These are phyloP conservation scores for Schizopygopsis malacanthus DNA, from an alignment of 2,797 vertebrate species.

Conservation along the genomic window DNA sequence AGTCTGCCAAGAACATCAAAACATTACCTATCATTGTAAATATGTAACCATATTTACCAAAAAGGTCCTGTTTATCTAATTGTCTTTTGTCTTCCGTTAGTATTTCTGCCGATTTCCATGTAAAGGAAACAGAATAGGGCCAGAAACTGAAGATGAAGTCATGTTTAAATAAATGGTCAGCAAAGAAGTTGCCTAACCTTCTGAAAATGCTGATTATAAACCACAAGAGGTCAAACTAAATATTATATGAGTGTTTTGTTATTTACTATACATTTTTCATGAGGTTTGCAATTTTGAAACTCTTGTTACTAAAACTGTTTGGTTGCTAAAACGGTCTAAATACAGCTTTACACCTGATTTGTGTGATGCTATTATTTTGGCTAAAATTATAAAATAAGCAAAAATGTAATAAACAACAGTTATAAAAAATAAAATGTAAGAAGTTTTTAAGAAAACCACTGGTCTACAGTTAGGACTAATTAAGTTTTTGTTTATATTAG, in stretches of 20 bases:
- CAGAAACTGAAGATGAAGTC: neutral
- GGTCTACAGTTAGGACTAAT: neutral
- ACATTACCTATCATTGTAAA: conserved; percentile 20
- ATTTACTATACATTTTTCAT: neutral
- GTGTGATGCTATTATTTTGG: neutral
- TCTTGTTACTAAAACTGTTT: neutral
- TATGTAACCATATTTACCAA: conserved; percentile 12
- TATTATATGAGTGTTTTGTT: neutral
- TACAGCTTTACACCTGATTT: neutral
- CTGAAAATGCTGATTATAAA: neutral
- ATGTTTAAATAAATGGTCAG: conserved; percentile 1
- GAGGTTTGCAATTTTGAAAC: neutral
- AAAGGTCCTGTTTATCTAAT: conserved; percentile 18
- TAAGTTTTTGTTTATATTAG: neutral
- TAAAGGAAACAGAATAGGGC: neutral
- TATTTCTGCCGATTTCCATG: neutral
- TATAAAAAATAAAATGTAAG: neutral
- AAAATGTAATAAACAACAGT: neutral
- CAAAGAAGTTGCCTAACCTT: neutral
- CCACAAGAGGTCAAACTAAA: conserved; percentile 7
- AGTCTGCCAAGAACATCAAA: conserved; percentile 39
- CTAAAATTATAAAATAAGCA: neutral
- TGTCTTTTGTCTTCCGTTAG: neutral
- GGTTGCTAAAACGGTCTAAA: neutral
- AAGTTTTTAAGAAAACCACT: neutral